Evolutionary conservation across 1,140 invertebrate genomes (phyloP), one percentile per base, ranked within the genome.

Genomic region (Monochamus saltuarius): DNA sequence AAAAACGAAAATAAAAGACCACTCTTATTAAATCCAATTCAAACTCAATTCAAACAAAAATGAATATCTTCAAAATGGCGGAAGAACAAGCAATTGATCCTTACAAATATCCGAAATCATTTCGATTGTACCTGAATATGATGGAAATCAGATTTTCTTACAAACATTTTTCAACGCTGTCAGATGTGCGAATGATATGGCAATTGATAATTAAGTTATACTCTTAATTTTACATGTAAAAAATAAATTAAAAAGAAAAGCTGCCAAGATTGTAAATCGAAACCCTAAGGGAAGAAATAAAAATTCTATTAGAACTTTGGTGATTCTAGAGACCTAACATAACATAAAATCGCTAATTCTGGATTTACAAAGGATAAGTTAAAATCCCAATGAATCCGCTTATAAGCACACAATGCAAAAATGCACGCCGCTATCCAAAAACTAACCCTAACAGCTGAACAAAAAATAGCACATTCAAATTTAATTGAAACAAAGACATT

Each of bases 201-300:
- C 54, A n/a, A 16, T 16, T 9, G 11, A 55, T n/a, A 35, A 62
- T 43, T 35, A 56, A 51, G 42, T 43, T 3, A 4, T 14, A 8
- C 11, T 62, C 13, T 47, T 62, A 36, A 35, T 35, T 51, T 35
- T 62, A 47, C 59, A 62, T 35, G 51, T 62, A 50, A 62, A 62
- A 62, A 62, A 56, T 34, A 62, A 56, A 45, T 13, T 56, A 2
- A 34, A 17, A 14, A 46, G 53, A n/a, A 54, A 43, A 61, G 52
- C 51, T 8, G 37, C 52, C 13, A 22, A 61, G 16, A 14, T 60
- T 19, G 53, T 55, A 39, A 55, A 45, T 11, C 13, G 34, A 49
- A 55, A 61, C 38, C 59, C 59, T 17, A 11, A 7, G 40, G 40
- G 10, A 8, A 10, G 58, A 59, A 53, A 53, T 59, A 2, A 52